Percentiles rank a stretch among this genome's conserved stretches.
Conservation (phyloP, 2,888 invertebrate genomes). For the Drosophila austrosaltans region DNA sequence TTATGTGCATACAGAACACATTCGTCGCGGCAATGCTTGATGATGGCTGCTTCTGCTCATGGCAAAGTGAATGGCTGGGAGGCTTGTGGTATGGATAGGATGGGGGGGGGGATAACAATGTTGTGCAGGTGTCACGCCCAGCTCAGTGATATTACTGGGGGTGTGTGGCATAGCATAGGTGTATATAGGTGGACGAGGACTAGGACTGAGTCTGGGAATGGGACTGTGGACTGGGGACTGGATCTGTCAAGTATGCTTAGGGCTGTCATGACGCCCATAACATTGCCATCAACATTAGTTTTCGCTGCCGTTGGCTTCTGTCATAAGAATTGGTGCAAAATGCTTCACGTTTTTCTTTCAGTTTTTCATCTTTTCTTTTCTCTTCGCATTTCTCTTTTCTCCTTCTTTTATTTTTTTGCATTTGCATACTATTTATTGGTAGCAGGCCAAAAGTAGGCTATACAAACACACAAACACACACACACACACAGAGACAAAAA, state of each 20-base stretch:
- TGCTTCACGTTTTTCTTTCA: constrained; percentile 55
- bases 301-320: constrained; percentile 67
- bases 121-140: constrained; percentile 49
- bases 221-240: constrained; percentile 7
- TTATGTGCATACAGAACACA: constrained; percentile 10
- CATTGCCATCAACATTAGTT: constrained; percentile 80
- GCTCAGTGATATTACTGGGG: constrained; percentile 7
- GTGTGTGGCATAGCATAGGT: too few relatives aligned
- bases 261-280: constrained; percentile 80
- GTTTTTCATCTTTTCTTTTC: constrained; percentile 24
- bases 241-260: constrained; percentile 76
- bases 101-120: constrained; percentile 26
- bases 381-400: constrained; percentile 17
- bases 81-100: constrained; percentile 1
- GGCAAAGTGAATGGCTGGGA: constrained; percentile 8
- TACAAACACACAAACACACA: constrained; percentile 9
- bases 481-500: background rate
- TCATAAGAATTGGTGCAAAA: constrained; percentile 78
- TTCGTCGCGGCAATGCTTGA: constrained; percentile 10
- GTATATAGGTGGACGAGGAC: background rate
- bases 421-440: constrained; percentile 56
- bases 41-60: background rate
- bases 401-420: constrained; percentile 3
- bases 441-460: constrained; percentile 58
- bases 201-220: constrained; percentile 15